Percentiles rank a stretch among this genome's conserved stretches.
These are phyloP conservation scores for Anoplius nigerrimus DNA, from an alignment of 2,888 invertebrate genomes.

Conservation along the genomic window DNA sequence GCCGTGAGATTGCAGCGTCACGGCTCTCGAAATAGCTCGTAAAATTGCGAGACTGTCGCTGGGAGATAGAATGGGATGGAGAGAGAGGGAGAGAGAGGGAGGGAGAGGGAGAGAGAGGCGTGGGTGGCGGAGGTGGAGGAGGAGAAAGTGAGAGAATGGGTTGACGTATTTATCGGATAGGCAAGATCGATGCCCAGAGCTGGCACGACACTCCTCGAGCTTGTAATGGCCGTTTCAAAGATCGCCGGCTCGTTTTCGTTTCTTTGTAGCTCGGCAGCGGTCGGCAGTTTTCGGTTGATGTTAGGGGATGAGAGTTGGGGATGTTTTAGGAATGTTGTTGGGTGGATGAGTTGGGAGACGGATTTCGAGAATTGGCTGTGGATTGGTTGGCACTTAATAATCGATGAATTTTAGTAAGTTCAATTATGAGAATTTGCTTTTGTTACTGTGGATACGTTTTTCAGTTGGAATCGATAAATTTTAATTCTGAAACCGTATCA, in stretches of 20 bases:
- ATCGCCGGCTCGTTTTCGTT: conserved; percentile 12
- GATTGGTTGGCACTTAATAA: no score
- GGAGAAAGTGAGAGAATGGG: conserved; percentile 1
- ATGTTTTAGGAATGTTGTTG: no score
- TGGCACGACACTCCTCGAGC: conserved; percentile 43
- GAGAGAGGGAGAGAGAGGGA: conserved; percentile 17
- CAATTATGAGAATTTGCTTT: no score
- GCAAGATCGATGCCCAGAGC: conserved; percentile 59
- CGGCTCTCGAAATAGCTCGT: conserved; percentile 56
- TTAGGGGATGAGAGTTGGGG: no score
- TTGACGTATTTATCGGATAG: conserved; percentile 57
- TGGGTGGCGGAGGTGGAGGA: conserved; percentile 6
- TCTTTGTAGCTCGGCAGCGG: conserved; percentile 15
- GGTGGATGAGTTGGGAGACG: no score
- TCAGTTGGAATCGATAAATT: no score
- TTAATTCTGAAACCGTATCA: no score
- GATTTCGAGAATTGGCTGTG: no score
- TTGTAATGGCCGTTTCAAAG: conserved; percentile 4
- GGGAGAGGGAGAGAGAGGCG: conserved; percentile 1
- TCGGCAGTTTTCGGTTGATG: no score
- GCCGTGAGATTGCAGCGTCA: conserved; percentile 59
- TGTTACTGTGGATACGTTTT: no score
- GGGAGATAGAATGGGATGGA: conserved; percentile 9
- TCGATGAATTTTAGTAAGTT: no score
- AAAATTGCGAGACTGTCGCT: conserved; percentile 54